These are phyloP conservation scores for Lacerta agilis DNA, from an alignment of 2,797 vertebrate genomes.

Conservation along the genomic window DNA sequence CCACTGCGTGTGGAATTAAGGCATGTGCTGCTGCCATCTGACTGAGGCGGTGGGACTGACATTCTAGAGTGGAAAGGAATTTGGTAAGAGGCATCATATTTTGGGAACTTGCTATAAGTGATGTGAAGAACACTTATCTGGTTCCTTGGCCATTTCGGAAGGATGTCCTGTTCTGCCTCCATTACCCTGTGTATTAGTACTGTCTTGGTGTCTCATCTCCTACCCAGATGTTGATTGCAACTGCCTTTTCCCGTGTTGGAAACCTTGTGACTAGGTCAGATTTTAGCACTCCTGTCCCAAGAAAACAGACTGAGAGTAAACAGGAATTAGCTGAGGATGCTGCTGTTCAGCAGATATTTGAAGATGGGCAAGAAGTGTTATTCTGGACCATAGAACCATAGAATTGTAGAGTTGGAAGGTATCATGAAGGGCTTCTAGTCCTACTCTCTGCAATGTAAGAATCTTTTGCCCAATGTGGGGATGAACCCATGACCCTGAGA, in stretches of 20 bases:
- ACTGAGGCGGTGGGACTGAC: neutral
- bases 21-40: neutral
- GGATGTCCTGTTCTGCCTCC: neutral
- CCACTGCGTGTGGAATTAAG: neutral
- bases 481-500: no score
- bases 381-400: neutral
- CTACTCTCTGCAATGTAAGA: no score
- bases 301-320: neutral
- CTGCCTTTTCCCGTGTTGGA: neutral
- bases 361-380: neutral
- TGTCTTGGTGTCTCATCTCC: neutral
- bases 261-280: neutral
- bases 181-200: neutral
- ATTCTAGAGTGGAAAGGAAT: slow-evolving; percentile 9
- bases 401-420: no score
- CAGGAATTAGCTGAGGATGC: neutral
- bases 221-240: neutral
- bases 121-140: neutral
- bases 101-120: neutral
- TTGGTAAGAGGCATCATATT: neutral
- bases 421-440: no score
- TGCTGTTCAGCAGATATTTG: neutral
- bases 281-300: neutral
- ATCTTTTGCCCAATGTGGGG: no score
- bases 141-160: neutral